Conservation (phyloP, 1,140 invertebrate species). For the Drosophila rufa region DNA sequence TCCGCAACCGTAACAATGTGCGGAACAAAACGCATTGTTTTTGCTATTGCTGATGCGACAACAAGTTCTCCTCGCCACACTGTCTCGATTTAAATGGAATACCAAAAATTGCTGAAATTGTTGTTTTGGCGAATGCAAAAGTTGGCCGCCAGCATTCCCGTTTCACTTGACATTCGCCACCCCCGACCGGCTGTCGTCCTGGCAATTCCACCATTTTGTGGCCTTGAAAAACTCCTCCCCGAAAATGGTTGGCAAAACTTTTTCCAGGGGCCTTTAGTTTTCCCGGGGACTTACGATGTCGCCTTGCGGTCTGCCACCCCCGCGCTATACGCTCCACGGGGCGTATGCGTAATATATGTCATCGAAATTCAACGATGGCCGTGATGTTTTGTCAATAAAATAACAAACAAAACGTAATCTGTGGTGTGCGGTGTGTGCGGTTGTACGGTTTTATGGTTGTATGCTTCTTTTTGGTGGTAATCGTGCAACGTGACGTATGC, state of each 20-base stretch:
- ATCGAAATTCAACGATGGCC: conserved; percentile 19
- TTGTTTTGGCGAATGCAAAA: conserved; percentile 33
- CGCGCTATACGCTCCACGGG: neutral
- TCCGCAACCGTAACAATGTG: conserved; percentile 55
- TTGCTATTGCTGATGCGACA: conserved; percentile 38
- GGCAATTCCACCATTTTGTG: conserved; percentile 6
- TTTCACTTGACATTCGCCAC: conserved; percentile 37
- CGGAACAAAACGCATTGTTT: conserved; percentile 19
- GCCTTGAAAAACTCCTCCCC: conserved; percentile 24
- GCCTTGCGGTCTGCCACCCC: conserved; percentile 1
- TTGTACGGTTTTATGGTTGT: conserved; percentile 1
- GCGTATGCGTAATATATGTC: conserved; percentile 43
- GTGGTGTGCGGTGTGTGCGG: neutral
- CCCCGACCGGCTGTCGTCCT: neutral
- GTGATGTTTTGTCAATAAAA: conserved; percentile 62
- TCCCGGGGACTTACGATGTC: neutral
- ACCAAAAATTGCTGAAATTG: conserved; percentile 47
- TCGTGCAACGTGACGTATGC: conserved; percentile 29
- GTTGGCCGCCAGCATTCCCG: conserved; percentile 20
- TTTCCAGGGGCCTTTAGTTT: neutral
- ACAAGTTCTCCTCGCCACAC: conserved; percentile 3
- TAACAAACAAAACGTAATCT: conserved; percentile 42
- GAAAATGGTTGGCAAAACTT: neutral
- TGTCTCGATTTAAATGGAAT: conserved; percentile 40
- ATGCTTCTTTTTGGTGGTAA: neutral